Percentiles rank a stretch among this genome's conserved stretches.
phyloP scores from a whole-genome alignment of 2,888 invertebrate genomes.

The Synanthedon myopaeformis region DNA sequence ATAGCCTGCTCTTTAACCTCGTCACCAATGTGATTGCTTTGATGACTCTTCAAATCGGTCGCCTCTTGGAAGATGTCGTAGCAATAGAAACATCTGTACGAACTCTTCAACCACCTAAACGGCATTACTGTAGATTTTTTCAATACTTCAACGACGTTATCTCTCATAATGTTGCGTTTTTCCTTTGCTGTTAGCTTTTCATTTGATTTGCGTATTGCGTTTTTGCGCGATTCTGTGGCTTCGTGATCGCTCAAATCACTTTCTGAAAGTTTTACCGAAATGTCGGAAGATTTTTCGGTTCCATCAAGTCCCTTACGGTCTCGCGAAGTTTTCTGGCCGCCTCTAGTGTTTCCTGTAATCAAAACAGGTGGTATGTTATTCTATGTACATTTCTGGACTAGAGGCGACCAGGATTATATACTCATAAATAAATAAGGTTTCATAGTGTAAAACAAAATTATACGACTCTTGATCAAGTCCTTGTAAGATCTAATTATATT shows the following conservation, averaged over 20 bases:
- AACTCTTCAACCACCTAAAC: slow-evolving; percentile 58
- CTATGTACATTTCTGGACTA: slow-evolving; percentile 9
- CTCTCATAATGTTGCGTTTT: slow-evolving; percentile 43
- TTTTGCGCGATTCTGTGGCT: neutral
- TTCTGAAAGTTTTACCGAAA: neutral
- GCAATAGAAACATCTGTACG: slow-evolving; percentile 59
- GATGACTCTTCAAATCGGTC: slow-evolving; percentile 44
- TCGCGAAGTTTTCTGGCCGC: slow-evolving; percentile 35
- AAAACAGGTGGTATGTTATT: slow-evolving; percentile 30
- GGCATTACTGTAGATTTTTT: slow-evolving; percentile 52
- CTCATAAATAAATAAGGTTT: too few species aligned
- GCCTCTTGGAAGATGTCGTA: slow-evolving; percentile 60
- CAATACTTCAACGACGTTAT: slow-evolving; percentile 46
- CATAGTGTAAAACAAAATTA: neutral
- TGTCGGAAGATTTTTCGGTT: too few species aligned
- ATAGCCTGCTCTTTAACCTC: slow-evolving; percentile 42
- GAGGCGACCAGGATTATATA: slow-evolving; percentile 31
- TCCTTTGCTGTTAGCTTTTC: slow-evolving; percentile 27
- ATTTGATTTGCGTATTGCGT: neutral
- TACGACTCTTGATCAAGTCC: neutral
- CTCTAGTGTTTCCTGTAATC: slow-evolving; percentile 55
- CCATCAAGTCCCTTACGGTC: slow-evolving; percentile 2
- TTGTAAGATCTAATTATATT: too few species aligned
- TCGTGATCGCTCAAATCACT: slow-evolving; percentile 2
- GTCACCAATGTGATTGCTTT: slow-evolving; percentile 31